These are phyloP conservation scores for Zootoca vivipara DNA, from an alignment of 2,113 vertebrate species.

Conservation along the genomic window DNA sequence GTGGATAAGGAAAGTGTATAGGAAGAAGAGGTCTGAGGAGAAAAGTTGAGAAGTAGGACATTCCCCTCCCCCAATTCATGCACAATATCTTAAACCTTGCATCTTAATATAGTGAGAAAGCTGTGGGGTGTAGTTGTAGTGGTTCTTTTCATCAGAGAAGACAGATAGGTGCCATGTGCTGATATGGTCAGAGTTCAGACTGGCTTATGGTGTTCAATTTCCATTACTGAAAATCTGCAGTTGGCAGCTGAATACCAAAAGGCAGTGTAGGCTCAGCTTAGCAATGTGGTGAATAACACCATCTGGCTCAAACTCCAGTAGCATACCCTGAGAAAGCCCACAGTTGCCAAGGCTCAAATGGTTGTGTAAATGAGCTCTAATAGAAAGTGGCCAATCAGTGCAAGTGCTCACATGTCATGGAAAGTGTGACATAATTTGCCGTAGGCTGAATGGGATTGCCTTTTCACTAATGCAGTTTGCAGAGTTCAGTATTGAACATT, in stretches of 20 bases:
- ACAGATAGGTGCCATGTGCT: not conserved
- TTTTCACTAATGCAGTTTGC: slow-evolving; percentile 41
- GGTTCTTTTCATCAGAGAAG: no score
- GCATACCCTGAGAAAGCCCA: not conserved
- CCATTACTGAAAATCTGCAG: not conserved
- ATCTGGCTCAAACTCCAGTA: no score
- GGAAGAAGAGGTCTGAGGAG: no score
- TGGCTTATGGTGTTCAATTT: not conserved
- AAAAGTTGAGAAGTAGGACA: no score
- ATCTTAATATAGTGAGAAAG: no score
- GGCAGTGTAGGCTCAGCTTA: not conserved
- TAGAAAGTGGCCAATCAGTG: not conserved
- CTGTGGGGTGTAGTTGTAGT: no score
- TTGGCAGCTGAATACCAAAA: not conserved
- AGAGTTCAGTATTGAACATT: not conserved
- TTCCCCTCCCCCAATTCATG: no score
- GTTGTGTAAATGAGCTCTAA: not conserved
- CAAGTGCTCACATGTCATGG: slow-evolving; percentile 22
- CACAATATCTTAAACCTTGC: no score
- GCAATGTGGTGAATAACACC: not conserved
- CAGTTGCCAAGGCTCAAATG: not conserved
- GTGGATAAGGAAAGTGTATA: no score
- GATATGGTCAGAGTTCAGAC: not conserved
- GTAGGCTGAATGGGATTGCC: slow-evolving; percentile 55
- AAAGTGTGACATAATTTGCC: slow-evolving; percentile 59